Evolutionary conservation across 2,797 vertebrate species (phyloP), one percentile per base, ranked within the genome.

Genomic region (Neosilurus mollespiculum): DNA sequence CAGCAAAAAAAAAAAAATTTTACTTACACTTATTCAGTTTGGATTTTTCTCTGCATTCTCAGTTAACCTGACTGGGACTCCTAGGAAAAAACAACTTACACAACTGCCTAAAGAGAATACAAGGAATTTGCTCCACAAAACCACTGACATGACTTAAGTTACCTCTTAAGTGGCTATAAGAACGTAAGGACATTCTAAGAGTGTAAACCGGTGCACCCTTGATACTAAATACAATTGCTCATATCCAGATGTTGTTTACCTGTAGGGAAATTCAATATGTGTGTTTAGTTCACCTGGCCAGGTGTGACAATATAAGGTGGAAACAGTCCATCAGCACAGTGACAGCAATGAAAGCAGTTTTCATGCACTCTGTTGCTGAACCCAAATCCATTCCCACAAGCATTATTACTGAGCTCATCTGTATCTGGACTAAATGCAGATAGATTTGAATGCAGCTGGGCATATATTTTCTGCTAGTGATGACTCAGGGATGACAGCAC

Each of bases 271-370:
- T 79, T 75, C 53, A 80, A 80, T 79, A 79, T 83, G 65, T 71
- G 43, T 80, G 69, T 83, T 81, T 58, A 86, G 84, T 80, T 72
- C 86, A 87, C 85, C 81, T 87, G 88, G 85, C 65, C 64, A 84
- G 85, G 77, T 87, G 69, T 72, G 82, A 88, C 83, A 89, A 83
- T 81, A 84, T 72, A 82, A 87, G 14, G 79, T 85, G 89, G 88
- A 88, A 88, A 87, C 78, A 34, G 54, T 80, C 87, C 61, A 80
- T 90, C 89, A 90, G 83, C 89, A 87, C 83, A 76, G 51, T 53
- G 73, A 85, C 22, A 83, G 72, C 58, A 78, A 83, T 81, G 83
- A 77, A 80, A 80, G 70, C 43, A 69, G 81, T 65, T 37, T 83
- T 78, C 15, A 15, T 64, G 43, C 53, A 79, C 54, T 49, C 51